Percentiles rank a stretch among this genome's conserved stretches.
These are phyloP conservation scores for Melanotus villosus DNA, from an alignment of 2,888 invertebrate species.

Conservation along the genomic window DNA sequence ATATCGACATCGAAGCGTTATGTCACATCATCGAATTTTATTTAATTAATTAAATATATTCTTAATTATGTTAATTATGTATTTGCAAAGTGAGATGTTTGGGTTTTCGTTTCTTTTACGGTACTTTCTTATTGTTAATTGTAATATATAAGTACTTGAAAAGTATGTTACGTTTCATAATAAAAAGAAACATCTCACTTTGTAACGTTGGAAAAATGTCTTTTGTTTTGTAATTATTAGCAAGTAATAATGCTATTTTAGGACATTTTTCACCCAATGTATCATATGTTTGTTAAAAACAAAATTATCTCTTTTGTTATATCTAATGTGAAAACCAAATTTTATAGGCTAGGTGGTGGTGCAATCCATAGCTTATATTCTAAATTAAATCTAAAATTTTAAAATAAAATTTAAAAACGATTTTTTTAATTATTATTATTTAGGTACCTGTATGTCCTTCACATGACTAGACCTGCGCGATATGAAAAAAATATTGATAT, in stretches of 20 bases:
- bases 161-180: neutral
- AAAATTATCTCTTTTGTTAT: constrained; percentile 36
- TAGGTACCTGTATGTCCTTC: too few species aligned
- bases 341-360: constrained; percentile 66
- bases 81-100: neutral
- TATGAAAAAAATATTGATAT: too few species aligned
- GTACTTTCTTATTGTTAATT: constrained; percentile 6
- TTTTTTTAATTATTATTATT: too few species aligned
- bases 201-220: neutral
- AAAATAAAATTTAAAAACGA: constrained; percentile 17
- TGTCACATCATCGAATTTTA: constrained; percentile 22
- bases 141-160: neutral
- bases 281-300: constrained; percentile 24
- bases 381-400: constrained; percentile 52
- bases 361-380: constrained; percentile 64
- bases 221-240: constrained; percentile 9
- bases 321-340: constrained; percentile 53
- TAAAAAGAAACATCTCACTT: neutral
- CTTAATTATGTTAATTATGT: neutral
- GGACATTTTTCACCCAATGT: neutral
- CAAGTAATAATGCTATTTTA: constrained; percentile 10
- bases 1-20: constrained; percentile 43
- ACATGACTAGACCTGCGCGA: too few species aligned
- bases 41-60: constrained; percentile 24
- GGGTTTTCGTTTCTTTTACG: neutral